Evolutionary conservation across 2,888 invertebrate species (phyloP), one percentile per base, ranked within the genome.

Genomic region (Cyaniris semiargus): DNA sequence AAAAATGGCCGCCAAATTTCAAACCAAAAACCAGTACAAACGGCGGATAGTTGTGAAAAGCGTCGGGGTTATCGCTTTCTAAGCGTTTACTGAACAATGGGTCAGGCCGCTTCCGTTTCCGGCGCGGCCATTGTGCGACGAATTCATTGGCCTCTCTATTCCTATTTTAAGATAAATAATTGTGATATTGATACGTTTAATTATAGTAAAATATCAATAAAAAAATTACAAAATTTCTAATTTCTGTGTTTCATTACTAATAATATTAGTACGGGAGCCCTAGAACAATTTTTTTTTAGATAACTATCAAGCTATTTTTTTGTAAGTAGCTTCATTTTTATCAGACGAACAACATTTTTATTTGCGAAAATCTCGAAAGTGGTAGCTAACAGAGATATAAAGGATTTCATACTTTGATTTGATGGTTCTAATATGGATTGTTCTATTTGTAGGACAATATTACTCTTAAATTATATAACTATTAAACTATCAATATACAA

Each of bases 201-300:
- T 85, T 85, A 88, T 87, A 89, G 86, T 76, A 90, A 92, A 92
- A 92, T 89, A 85, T 92, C 90, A 90, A 92, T 90, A 92, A 92
- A 91, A 92, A 91, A 92, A 87, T 88, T 86, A 90, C 84, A 93
- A 93, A 93, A 92, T 90, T 92, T 91, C 89, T 91, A 48, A 91
- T 53, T 58, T 23, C 15, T 23, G 21, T 60, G 77, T 48, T 71
- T 85, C 23, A 48, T 72, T 72, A 34, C 1, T 27, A 18, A 31
- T n/a, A n/a, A n/a, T n/a, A n/a, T n/a, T n/a, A n/a, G n/a, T n/a
- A n/a, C n/a, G n/a, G n/a, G n/a, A n/a, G n/a, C n/a, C n/a, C n/a
- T n/a, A n/a, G n/a, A n/a, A n/a, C n/a, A n/a, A n/a, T n/a, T n/a
- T n/a, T n/a, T n/a, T n/a, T n/a, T n/a, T n/a, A n/a, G n/a, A n/a